phyloP scores from a whole-genome alignment of 1,140 invertebrate genomes.

The Papilio machaon region DNA sequence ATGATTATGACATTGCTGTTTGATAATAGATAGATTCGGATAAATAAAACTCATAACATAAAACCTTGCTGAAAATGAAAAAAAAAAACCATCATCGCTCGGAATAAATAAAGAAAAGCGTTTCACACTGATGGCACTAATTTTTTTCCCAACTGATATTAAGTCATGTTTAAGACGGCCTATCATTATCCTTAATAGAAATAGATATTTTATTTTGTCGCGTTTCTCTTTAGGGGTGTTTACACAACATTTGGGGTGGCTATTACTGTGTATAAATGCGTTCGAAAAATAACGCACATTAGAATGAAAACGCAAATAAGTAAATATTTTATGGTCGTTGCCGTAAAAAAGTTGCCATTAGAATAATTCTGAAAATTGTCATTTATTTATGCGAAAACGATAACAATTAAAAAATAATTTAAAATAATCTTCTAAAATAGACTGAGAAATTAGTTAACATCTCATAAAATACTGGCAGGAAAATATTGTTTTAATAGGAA shows the following conservation, averaged over 20 bases:
- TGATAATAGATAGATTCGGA: too few relatives aligned
- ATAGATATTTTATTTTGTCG: conserved; percentile 81
- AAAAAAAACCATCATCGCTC: conserved; percentile 46
- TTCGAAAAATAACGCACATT: neutral
- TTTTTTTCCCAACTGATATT: conserved; percentile 80
- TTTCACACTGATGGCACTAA: conserved; percentile 69
- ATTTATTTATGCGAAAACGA: too few relatives aligned
- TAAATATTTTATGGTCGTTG: neutral
- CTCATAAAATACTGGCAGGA: too few relatives aligned
- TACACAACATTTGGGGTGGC: conserved; percentile 62
- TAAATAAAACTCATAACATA: neutral
- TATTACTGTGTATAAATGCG: conserved; percentile 46
- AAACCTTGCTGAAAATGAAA: neutral
- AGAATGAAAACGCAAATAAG: neutral
- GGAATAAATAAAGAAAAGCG: conserved; percentile 62
- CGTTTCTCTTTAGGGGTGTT: conserved; percentile 73
- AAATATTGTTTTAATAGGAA: too few relatives aligned
- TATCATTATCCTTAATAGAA: conserved; percentile 80
- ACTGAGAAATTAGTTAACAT: too few relatives aligned
- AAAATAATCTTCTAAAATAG: too few relatives aligned
- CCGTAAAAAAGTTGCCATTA: neutral
- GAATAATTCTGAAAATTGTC: neutral
- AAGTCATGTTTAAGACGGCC: conserved; percentile 80
- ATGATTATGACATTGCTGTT: too few relatives aligned
- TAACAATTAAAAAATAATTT: too few relatives aligned